These are phyloP conservation scores for Phylloscopus trochiloides DNA, from an alignment of 2,113 vertebrate species.

Conservation along the genomic window DNA sequence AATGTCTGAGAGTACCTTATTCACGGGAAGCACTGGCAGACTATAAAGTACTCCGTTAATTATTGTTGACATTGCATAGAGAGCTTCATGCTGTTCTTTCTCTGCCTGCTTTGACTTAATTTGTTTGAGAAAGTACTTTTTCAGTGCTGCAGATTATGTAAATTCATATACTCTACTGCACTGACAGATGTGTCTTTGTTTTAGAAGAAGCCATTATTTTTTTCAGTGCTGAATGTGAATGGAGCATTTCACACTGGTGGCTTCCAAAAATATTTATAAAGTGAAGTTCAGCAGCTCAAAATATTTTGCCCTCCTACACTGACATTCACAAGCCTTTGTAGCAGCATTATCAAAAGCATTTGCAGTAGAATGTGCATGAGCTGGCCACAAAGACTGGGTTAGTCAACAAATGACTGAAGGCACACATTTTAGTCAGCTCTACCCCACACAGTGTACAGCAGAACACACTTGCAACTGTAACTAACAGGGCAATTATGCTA, in stretches of 20 bases:
- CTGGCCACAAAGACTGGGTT: neutral
- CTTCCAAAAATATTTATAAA: constrained; percentile 65
- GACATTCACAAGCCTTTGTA: constrained; percentile 36
- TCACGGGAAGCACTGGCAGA: neutral
- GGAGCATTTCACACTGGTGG: constrained; percentile 39
- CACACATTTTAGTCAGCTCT: neutral
- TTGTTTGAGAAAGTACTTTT: constrained; percentile 61
- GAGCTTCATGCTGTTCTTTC: constrained; percentile 54
- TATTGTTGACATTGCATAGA: constrained; percentile 64
- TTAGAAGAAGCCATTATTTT: constrained; percentile 42
- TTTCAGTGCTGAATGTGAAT: constrained; percentile 17
- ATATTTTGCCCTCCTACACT: constrained; percentile 61
- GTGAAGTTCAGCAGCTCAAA: constrained; percentile 18
- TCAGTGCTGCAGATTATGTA: constrained; percentile 40
- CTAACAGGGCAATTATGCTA: neutral
- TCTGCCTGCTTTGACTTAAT: constrained; percentile 46
- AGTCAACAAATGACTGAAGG: constrained; percentile 11
- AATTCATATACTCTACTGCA: constrained; percentile 43
- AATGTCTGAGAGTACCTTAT: constrained; percentile 31
- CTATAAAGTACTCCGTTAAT: constrained; percentile 57
- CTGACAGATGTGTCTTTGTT: constrained; percentile 67
- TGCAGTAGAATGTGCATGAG: neutral
- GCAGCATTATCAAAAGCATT: constrained; percentile 1
- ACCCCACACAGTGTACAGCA: neutral
- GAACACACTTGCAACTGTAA: neutral